Evolutionary conservation across 2,113 vertebrate genomes (phyloP).

Genomic region (Cromileptes altivelis): DNA sequence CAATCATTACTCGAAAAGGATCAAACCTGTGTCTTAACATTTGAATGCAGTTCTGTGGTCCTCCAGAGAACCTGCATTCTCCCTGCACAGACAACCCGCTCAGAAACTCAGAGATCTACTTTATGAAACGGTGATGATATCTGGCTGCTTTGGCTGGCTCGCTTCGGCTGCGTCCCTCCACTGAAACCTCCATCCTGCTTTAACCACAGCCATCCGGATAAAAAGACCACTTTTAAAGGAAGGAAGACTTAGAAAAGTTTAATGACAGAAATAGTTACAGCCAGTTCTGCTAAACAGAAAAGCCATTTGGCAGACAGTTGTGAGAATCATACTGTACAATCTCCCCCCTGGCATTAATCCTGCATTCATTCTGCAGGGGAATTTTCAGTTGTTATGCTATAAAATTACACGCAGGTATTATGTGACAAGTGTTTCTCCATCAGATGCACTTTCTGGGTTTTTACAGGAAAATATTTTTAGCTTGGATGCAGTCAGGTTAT

Average conservation of each 20-base stretch:
- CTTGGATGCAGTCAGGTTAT: neutral
- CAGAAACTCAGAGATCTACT: slow-evolving; percentile 28
- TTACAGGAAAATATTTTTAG: neutral
- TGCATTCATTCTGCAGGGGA: neutral
- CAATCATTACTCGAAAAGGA: neutral
- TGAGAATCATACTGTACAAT: neutral
- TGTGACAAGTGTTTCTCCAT: neutral
- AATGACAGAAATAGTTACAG: slow-evolving; percentile 34
- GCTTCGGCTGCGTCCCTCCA: slow-evolving; percentile 32
- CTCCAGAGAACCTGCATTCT: slow-evolving; percentile 7
- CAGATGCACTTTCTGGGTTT: neutral
- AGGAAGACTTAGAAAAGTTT: slow-evolving; percentile 27
- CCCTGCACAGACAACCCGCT: neutral
- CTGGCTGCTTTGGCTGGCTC: slow-evolving; percentile 51
- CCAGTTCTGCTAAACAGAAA: slow-evolving; percentile 12
- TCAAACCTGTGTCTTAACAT: neutral
- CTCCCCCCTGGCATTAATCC: neutral
- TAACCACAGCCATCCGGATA: slow-evolving; percentile 63
- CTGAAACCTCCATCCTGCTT: slow-evolving; percentile 60
- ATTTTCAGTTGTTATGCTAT: neutral
- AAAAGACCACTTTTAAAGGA: slow-evolving; percentile 33
- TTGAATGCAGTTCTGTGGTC: neutral
- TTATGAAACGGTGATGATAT: slow-evolving; percentile 75
- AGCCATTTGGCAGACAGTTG: neutral
- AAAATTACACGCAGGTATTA: neutral